A percentile compares a stretch with the other conserved stretches of the same genome.
phyloP scores from a whole-genome alignment of 1,140 invertebrate species.

The Drosophila quadrilineata region DNA sequence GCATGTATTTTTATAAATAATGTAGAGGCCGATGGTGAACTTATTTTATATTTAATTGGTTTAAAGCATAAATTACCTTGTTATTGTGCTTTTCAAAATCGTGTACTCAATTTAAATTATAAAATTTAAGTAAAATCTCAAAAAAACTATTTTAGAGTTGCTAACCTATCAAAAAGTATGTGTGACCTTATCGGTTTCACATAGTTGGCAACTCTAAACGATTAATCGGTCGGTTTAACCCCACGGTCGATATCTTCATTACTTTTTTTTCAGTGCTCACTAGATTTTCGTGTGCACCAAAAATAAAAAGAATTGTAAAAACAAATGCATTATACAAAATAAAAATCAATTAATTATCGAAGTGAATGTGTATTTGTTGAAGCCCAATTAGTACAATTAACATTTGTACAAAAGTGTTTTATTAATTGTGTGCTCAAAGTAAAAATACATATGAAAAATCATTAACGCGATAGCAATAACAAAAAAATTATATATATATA shows the following conservation, averaged over 20 bases:
- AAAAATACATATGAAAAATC: constrained; percentile 67
- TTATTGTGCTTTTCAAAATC: neutral
- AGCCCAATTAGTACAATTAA: constrained; percentile 20
- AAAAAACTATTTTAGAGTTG: constrained; percentile 54
- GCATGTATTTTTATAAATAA: too few species aligned
- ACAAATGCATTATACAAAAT: constrained; percentile 36
- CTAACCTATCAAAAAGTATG: constrained; percentile 11
- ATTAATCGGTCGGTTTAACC: constrained; percentile 54
- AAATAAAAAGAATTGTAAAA: constrained; percentile 46
- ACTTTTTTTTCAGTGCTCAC: constrained; percentile 58
- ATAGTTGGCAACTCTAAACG: constrained; percentile 41
- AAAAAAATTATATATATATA: too few species aligned
- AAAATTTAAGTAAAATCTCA: constrained; percentile 65
- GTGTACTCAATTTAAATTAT: constrained; percentile 27
- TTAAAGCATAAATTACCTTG: neutral
- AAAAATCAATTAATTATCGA: constrained; percentile 32
- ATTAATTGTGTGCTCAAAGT: constrained; percentile 50
- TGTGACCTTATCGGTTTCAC: constrained; percentile 9
- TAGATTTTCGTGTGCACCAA: constrained; percentile 62
- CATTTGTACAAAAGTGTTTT: constrained; percentile 25
- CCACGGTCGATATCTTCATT: constrained; percentile 65
- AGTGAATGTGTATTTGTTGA: constrained; percentile 22
- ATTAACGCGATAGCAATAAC: constrained; percentile 53
- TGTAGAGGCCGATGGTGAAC: too few species aligned
- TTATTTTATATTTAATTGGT: neutral